A percentile compares a stretch with the other conserved stretches of the same genome.
phyloP scores from a whole-genome alignment of 2,113 vertebrate species.

The Grammomys dolichurus region DNA sequence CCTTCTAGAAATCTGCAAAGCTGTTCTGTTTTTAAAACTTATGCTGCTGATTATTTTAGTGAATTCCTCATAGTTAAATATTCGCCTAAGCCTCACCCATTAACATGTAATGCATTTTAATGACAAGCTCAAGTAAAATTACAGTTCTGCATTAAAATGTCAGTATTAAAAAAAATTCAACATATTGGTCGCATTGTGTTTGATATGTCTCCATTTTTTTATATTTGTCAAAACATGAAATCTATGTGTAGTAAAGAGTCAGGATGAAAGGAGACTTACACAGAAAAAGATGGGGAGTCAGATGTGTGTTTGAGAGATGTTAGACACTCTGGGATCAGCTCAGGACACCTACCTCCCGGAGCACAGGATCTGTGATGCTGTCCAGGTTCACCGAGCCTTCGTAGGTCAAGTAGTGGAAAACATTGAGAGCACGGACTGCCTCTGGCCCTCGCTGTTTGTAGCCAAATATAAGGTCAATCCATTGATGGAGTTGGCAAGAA shows the following conservation, averaged over 20 bases:
- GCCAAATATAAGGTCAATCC: conserved; percentile 99
- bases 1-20: conserved; percentile 8
- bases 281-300: conserved; percentile 51
- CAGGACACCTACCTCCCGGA: conserved; percentile 93
- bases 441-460: conserved; percentile 99
- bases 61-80: conserved; percentile 44
- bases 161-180: conserved; percentile 4
- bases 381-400: conserved; percentile 97
- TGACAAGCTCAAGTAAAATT: conserved; percentile 38
- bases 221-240: conserved; percentile 53
- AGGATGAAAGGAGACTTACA: conserved; percentile 29
- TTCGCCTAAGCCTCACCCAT: conserved; percentile 25
- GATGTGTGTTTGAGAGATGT: conserved; percentile 51
- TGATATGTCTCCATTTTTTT: conserved; percentile 9
- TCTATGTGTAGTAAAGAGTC: conserved; percentile 41
- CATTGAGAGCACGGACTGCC: conserved; percentile 96
- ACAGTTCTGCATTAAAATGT: not conserved
- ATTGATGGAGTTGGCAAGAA: conserved; percentile 99
- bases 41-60: conserved; percentile 28
- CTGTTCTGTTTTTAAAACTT: conserved; percentile 47
- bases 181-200: not conserved
- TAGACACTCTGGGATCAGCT: conserved; percentile 49
- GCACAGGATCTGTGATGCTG: conserved; percentile 93
- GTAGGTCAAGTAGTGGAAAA: conserved; percentile 98
- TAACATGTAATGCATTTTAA: conserved; percentile 17